These are phyloP conservation scores for Wiebesia pumilae DNA, from an alignment of 1,140 invertebrate genomes.

Conservation along the genomic window DNA sequence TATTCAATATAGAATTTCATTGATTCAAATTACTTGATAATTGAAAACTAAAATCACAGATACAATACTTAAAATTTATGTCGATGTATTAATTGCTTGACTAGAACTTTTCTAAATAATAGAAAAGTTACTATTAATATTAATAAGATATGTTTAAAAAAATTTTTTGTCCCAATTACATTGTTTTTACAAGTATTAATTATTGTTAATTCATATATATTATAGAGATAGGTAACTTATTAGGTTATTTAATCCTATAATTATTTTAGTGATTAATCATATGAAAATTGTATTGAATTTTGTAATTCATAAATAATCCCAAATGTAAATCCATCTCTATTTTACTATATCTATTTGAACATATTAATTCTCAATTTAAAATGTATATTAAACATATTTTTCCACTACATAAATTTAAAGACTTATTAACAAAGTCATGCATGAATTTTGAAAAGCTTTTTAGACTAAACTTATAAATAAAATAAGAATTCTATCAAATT, in stretches of 20 bases:
- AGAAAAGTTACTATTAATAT: too few relatives aligned
- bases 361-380: neutral
- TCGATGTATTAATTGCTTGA: neutral
- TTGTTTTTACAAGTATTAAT: neutral
- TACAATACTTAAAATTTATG: neutral
- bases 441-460: conserved; percentile 50
- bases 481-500: neutral
- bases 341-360: too few relatives aligned
- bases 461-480: conserved; percentile 23
- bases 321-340: neutral
- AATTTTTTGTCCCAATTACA: neutral
- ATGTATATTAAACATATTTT: conserved; percentile 10
- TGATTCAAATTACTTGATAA: neutral
- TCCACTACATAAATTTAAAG: conserved; percentile 23
- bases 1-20: too few relatives aligned
- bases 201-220: neutral
- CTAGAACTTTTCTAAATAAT: neutral
- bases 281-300: neutral
- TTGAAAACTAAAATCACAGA: neutral
- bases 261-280: neutral
- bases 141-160: too few relatives aligned
- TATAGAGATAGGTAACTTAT: neutral
- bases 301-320: too few relatives aligned
- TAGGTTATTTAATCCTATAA: neutral
- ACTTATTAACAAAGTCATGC: conserved; percentile 37